These are phyloP conservation scores for Parus major DNA, from an alignment of 2,113 vertebrate genomes.

Conservation along the genomic window DNA sequence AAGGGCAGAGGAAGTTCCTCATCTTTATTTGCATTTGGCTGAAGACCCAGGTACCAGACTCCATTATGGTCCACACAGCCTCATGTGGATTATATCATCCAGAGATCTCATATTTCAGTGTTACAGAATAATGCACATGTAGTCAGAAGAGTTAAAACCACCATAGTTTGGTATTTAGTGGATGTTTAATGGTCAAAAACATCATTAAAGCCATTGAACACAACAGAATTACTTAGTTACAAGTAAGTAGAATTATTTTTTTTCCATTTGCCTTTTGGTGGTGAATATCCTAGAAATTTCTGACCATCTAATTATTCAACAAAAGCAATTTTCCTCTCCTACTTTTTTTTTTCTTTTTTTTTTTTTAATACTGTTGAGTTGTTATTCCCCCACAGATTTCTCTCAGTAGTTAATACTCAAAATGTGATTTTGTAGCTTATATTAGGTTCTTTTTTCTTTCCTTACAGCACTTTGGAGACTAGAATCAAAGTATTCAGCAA, in stretches of 20 bases:
- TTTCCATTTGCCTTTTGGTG: neutral
- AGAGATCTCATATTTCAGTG: neutral
- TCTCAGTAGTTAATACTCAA: neutral
- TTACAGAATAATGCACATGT: neutral
- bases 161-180: neutral
- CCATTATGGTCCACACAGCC: neutral
- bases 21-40: neutral
- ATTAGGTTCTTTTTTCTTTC: neutral
- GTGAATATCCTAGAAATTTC: neutral
- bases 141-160: neutral
- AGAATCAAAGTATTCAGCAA: slow-evolving; percentile 85
- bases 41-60: neutral
- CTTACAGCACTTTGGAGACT: slow-evolving; percentile 76
- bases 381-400: neutral
- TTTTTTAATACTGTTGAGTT: neutral
- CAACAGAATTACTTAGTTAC: neutral
- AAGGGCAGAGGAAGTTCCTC: neutral
- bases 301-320: neutral
- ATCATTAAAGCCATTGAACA: neutral
- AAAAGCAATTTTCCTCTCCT: accelerated
- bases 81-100: neutral
- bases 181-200: neutral
- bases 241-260: neutral
- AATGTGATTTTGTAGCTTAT: neutral
- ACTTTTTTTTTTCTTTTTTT: neutral